Evolutionary conservation across 1,140 invertebrate genomes (phyloP).

Genomic region (Antheraea mylitta): DNA sequence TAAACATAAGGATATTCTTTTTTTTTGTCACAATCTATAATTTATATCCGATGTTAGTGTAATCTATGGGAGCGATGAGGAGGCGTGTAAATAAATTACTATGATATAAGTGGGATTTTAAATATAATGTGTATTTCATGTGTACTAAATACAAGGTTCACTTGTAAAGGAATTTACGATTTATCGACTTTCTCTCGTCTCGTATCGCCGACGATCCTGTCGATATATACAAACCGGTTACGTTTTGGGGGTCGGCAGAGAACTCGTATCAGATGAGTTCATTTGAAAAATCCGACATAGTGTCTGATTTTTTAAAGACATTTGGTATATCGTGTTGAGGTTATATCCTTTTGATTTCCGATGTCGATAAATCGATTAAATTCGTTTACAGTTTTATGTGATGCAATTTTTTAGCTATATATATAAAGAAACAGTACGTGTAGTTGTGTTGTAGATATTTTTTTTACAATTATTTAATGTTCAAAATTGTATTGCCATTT

Average conservation of each 20-base stretch:
- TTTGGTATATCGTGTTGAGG: no score
- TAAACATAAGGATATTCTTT: not conserved
- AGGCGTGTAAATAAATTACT: not conserved
- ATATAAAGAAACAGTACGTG: not conserved
- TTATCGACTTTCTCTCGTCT: not conserved
- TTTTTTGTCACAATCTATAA: not conserved
- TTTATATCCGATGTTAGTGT: not conserved
- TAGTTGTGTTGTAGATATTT: not conserved
- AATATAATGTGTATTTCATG: not conserved
- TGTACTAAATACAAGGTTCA: not conserved
- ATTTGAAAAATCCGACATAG: not conserved
- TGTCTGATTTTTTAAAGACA: not conserved
- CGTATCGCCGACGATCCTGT: not conserved
- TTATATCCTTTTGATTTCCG: no score
- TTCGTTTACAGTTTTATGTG: not conserved
- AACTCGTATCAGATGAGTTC: not conserved
- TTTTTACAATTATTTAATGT: conserved; percentile 43
- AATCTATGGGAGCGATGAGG: not conserved
- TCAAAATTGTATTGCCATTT: conserved; percentile 73
- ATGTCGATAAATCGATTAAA: not conserved
- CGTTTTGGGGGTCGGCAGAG: not conserved
- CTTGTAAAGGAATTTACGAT: not conserved
- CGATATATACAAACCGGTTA: not conserved
- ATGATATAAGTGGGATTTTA: not conserved
- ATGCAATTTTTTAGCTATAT: not conserved